Evolutionary conservation across 2,113 vertebrate genomes (phyloP).

Genomic region (Catharus minimus): DNA sequence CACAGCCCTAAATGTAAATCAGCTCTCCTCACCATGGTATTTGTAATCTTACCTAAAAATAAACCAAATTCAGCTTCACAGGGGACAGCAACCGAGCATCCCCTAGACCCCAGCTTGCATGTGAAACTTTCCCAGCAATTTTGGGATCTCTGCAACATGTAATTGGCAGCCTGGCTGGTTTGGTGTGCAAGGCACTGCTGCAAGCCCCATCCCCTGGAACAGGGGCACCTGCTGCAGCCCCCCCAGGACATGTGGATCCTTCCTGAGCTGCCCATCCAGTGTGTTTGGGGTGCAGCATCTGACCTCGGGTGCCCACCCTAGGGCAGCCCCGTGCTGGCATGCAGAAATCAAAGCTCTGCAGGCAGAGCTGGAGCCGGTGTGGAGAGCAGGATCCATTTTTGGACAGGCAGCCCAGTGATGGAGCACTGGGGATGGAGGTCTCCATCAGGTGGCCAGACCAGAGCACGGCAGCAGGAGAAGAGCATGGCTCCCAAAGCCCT

Average conservation of each 20-base stretch:
- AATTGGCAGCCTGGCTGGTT: neutral
- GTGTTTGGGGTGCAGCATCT: neutral
- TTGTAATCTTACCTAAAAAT: slow-evolving; percentile 42
- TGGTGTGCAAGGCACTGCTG: neutral
- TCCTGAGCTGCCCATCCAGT: neutral
- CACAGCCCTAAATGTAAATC: slow-evolving; percentile 26
- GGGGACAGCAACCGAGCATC: slow-evolving; percentile 37
- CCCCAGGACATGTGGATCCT: accelerated
- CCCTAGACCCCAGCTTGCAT: slow-evolving; percentile 32
- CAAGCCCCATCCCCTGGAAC: neutral
- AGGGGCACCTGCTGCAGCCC: neutral
- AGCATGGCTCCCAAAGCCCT: neutral
- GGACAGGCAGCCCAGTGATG: neutral
- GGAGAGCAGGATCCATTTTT: neutral
- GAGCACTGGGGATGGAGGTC: slow-evolving; percentile 15
- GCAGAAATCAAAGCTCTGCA: neutral
- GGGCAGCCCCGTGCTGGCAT: neutral
- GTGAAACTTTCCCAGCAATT: slow-evolving; percentile 46
- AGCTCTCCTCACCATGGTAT: neutral
- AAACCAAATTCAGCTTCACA: slow-evolving; percentile 16
- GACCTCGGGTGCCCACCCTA: neutral
- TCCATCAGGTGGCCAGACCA: slow-evolving; percentile 49
- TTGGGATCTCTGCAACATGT: slow-evolving; percentile 11
- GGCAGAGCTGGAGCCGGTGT: neutral
- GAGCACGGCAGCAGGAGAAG: slow-evolving; percentile 10